Evolutionary conservation across 2,888 invertebrate species (phyloP), one percentile per base, ranked within the genome.

Genomic region (Papilio elwesi): DNA sequence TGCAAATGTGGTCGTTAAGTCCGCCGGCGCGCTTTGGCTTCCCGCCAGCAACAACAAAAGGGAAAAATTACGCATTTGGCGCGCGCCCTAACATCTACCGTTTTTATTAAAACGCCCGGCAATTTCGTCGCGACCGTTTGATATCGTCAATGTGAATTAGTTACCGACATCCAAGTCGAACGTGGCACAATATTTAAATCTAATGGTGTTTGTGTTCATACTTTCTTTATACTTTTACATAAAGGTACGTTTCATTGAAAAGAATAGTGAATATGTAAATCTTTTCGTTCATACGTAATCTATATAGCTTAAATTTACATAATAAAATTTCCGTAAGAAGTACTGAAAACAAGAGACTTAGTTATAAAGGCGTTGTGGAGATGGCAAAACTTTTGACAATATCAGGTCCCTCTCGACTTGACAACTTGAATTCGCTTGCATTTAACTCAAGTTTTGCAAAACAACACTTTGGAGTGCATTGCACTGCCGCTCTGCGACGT

Each of bases 21-120:
- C 38, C 36, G 13, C 64, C 47, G 48, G 47, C 64, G 53, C 70
- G 48, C 53, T n/a, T 64, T 64, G 70, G 70, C 70, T 43, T n/a
- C 47, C 15, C 16, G 52, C 70, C 70, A 70, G 11, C 63, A 55
- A 52, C 26, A 64, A 64, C 64, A 62, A 70, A 47, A 65, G 65
- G 64, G 26, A 52, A 64, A 69, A 63, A 52, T 10, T 15, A 70
- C 53, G 36, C 53, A 55, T 70, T 53, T 64, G 70, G 70, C 64
- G 47, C 70, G 53, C 36, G 48, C 53, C n/a, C 36, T 47, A 53
- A 64, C 51, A 53, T 47, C 70, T n/a, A 16, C 48, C 53, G 63
- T 43, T 64, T 68, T 70, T 64, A 62, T 51, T 62, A 62, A 62
- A 65, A 65, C 49, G 65, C 51, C 65, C 49, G 16, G 49, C 65